A percentile compares a stretch with the other conserved stretches of the same genome.
Conservation (phyloP, 2,888 invertebrate genomes). For the Rotaria sp. region DNA sequence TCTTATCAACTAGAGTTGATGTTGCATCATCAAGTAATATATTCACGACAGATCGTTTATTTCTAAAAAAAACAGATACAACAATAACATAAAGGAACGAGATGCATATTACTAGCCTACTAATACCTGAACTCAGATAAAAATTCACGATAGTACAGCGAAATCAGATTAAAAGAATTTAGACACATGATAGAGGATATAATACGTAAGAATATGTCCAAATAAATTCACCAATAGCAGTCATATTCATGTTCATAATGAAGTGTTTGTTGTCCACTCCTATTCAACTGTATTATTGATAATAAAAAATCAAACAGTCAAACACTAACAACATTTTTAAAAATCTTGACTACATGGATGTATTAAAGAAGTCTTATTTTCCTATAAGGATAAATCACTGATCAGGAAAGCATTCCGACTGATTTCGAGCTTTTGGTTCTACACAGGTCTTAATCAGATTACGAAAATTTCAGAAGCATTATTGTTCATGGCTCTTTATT, state of each 20-base stretch:
- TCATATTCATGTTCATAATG: neutral
- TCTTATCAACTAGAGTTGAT: neutral
- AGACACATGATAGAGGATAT: neutral
- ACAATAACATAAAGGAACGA: neutral
- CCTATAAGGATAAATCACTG: too few species aligned
- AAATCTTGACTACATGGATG: too few species aligned
- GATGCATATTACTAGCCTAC: neutral
- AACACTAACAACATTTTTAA: too few species aligned
- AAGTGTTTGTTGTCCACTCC: too few species aligned
- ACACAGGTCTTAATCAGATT: too few species aligned
- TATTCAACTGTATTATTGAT: too few species aligned
- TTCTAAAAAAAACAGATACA: neutral
- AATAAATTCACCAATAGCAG: neutral
- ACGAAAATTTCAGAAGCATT: too few species aligned
- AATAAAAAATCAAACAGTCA: too few species aligned
- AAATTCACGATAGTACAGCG: neutral
- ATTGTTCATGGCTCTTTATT: too few species aligned
- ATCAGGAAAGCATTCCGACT: too few species aligned
- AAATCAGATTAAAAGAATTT: neutral
- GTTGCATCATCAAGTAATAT: neutral
- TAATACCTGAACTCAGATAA: neutral
- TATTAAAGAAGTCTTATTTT: too few species aligned
- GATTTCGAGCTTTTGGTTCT: too few species aligned
- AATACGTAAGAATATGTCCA: neutral
- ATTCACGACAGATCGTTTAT: neutral